Percentiles rank a stretch among this genome's conserved stretches.
These are phyloP conservation scores for Acanthiza pusilla DNA, from an alignment of 2,797 vertebrate species.

Conservation along the genomic window DNA sequence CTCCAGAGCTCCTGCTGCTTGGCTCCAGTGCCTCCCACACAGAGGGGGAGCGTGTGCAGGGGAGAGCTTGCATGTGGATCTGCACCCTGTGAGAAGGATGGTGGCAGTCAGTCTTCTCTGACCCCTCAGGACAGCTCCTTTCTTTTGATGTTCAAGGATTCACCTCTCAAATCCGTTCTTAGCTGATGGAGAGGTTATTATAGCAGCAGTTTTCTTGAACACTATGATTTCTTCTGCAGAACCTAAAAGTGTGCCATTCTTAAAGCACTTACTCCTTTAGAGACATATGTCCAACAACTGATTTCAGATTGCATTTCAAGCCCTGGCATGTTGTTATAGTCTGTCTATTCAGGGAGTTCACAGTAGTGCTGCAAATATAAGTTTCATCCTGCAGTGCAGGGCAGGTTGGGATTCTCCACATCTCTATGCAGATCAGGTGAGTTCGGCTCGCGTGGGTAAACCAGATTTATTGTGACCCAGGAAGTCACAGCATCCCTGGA, in stretches of 20 bases:
- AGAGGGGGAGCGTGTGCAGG: not conserved
- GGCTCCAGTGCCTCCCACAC: not conserved
- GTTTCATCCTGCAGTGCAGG: not conserved
- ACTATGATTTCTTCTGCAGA: not conserved
- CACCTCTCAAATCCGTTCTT: not conserved
- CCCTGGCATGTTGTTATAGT: not conserved
- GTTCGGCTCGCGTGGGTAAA: not conserved
- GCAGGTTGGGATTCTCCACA: not conserved
- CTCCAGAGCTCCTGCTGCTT: not conserved
- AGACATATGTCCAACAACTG: not conserved
- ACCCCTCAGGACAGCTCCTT: not conserved
- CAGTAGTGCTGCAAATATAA: not conserved
- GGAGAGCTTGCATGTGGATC: not conserved
- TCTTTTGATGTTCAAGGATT: not conserved
- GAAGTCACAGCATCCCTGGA: not conserved
- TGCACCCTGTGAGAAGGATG: accelerated
- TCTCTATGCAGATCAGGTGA: accelerated
- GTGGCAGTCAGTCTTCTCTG: not conserved
- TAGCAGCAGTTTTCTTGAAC: not conserved
- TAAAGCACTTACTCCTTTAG: not conserved
- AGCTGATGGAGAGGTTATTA: not conserved
- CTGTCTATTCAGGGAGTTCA: not conserved
- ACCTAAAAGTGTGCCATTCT: not conserved
- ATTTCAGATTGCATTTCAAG: not conserved
- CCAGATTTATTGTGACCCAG: not conserved